Conservation (phyloP, 64 coral and sea anemone species). For the Montipora efflorescens region DNA sequence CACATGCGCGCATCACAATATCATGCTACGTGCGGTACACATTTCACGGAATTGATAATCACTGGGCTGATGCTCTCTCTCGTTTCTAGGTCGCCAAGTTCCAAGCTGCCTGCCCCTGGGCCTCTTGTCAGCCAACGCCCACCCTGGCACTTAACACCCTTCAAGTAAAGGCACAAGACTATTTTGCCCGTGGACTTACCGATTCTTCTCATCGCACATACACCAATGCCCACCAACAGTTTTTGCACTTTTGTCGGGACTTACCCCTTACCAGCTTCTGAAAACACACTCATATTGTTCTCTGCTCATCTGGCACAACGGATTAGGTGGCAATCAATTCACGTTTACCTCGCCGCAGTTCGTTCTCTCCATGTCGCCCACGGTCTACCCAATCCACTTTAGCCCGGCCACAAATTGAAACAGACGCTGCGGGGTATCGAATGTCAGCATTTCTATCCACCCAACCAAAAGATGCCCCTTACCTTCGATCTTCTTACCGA, state of each 20-base stretch:
- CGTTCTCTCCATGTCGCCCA: constrained; percentile 6
- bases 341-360: constrained; percentile 1
- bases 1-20: constrained; percentile 29
- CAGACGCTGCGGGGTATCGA: constrained; percentile 26
- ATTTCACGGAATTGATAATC: constrained; percentile 3
- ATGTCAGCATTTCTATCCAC: not conserved
- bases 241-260: not conserved
- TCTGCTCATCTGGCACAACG: constrained; percentile 7
- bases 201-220: not conserved
- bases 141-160: not conserved
- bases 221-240: not conserved
- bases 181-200: constrained; percentile 1
- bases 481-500: too few species aligned
- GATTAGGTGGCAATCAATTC: constrained; percentile 12
- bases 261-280: constrained; percentile 17
- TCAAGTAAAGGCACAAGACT: constrained; percentile 30
- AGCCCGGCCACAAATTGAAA: not conserved
- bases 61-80: constrained; percentile 49
- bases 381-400: not conserved
- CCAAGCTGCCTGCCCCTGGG: not conserved
- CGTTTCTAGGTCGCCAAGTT: constrained; percentile 49
- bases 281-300: constrained; percentile 20
- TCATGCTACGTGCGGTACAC: constrained; percentile 27
- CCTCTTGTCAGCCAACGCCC: not conserved
- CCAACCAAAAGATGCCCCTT: not conserved